A percentile compares a stretch with the other conserved stretches of the same genome.
Conservation (phyloP, 2,888 invertebrate species). For the Rotaria socialis region DNA sequence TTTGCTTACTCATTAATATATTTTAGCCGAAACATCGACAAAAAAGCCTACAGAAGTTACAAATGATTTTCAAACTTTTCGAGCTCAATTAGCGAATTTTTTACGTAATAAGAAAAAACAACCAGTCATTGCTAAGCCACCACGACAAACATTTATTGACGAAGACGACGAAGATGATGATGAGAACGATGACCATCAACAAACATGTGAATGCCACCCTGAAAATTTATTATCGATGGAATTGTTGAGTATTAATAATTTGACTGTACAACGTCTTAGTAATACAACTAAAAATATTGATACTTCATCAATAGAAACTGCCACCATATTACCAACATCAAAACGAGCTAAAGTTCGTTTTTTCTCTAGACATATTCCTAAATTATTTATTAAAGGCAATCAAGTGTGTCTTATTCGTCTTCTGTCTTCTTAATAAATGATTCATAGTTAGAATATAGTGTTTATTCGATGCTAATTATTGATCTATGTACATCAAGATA, state of each 20-base stretch:
- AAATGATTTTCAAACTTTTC: slow-evolving; percentile 28
- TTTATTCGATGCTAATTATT: background rate
- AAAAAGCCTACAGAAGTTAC: background rate
- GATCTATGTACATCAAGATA: background rate
- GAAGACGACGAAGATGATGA: background rate
- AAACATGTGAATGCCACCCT: slow-evolving; percentile 14
- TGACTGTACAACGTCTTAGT: slow-evolving; percentile 5
- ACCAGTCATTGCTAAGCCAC: background rate
- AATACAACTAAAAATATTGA: background rate
- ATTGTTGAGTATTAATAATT: slow-evolving; percentile 3
- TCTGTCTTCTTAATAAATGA: background rate
- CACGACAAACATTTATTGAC: background rate
- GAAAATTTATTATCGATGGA: background rate
- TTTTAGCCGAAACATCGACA: background rate
- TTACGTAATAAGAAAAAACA: slow-evolving; percentile 8
- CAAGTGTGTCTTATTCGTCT: slow-evolving; percentile 13
- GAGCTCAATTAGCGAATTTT: slow-evolving; percentile 27
- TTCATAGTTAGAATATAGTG: background rate
- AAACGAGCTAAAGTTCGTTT: slow-evolving; percentile 27
- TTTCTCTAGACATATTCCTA: background rate
- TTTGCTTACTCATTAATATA: background rate
- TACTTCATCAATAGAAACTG: background rate
- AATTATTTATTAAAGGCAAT: slow-evolving; percentile 24
- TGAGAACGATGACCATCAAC: background rate
- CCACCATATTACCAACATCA: background rate